Conservation (phyloP, 2,888 invertebrate species). For the Tubulanus polymorphus region DNA sequence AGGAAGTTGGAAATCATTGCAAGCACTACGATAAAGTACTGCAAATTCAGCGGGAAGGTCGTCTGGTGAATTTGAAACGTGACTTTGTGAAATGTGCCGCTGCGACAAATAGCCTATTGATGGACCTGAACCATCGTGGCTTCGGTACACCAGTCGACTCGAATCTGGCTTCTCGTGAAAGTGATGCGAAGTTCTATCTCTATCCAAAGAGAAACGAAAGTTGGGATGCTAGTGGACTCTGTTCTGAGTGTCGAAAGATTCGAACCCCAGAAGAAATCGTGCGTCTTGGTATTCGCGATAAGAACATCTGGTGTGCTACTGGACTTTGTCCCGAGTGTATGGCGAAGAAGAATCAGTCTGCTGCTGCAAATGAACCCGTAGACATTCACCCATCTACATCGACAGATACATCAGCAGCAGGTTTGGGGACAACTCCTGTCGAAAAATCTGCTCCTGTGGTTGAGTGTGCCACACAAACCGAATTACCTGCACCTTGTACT, state of each 20-base stretch:
- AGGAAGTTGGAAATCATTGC: not conserved
- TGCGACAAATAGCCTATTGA: not conserved
- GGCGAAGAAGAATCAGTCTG: not conserved
- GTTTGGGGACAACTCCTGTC: not conserved
- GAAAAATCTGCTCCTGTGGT: not conserved
- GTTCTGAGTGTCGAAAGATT: not conserved
- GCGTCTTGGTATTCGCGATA: not conserved
- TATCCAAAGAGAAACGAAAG: not conserved
- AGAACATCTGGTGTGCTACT: no score
- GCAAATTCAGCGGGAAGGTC: not conserved
- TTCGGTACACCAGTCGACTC: not conserved
- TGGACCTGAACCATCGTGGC: not conserved
- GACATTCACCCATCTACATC: not conserved
- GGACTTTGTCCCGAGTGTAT: no score
- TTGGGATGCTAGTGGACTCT: not conserved
- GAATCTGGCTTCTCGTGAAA: not conserved
- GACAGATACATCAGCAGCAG: not conserved
- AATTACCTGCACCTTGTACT: not conserved
- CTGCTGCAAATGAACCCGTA: no score
- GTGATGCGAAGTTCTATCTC: not conserved
- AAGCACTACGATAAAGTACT: not conserved
- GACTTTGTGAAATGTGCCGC: slow-evolving; percentile 1
- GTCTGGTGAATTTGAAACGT: not conserved
- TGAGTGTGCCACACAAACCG: not conserved
- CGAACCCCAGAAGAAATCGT: not conserved